Conservation (phyloP, 2,113 vertebrate genomes). For the Capricornis sumatraensis region DNA sequence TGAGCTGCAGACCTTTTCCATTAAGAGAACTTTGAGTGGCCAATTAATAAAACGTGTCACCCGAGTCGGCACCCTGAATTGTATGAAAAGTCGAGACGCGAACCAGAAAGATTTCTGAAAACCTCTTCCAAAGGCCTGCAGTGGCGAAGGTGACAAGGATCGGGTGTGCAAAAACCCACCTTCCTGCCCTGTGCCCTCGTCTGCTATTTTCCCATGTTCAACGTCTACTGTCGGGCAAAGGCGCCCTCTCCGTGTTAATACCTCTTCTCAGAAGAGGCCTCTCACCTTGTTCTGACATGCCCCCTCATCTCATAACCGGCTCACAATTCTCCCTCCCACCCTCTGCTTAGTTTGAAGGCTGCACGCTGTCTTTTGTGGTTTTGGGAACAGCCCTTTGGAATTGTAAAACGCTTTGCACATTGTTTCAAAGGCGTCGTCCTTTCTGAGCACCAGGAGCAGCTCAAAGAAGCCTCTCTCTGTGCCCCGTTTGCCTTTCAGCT, state of each 20-base stretch:
- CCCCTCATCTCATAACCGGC: fast-evolving
- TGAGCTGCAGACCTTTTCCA: background rate
- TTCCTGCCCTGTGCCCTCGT: background rate
- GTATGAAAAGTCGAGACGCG: fast-evolving
- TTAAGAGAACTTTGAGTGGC: background rate
- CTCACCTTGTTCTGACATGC: background rate
- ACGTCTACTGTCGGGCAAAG: background rate
- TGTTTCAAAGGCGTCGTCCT: background rate
- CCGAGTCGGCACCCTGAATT: fast-evolving
- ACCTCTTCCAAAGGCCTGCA: background rate
- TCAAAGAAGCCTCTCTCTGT: background rate
- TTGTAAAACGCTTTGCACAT: background rate
- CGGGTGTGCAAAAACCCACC: background rate
- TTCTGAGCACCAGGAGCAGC: background rate
- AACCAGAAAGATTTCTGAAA: background rate
- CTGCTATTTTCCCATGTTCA: background rate
- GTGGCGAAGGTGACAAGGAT: background rate
- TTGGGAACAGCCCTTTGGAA: background rate
- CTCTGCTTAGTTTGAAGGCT: background rate
- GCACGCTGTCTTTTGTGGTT: background rate
- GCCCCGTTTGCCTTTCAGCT: fast-evolving
- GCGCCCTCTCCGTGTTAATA: fast-evolving
- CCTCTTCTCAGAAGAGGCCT: background rate
- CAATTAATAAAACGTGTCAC: background rate
- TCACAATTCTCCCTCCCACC: background rate